Evolutionary conservation across 2,113 vertebrate genomes (phyloP), one percentile per base, ranked within the genome.

Genomic region (Lasiurus cinereus): DNA sequence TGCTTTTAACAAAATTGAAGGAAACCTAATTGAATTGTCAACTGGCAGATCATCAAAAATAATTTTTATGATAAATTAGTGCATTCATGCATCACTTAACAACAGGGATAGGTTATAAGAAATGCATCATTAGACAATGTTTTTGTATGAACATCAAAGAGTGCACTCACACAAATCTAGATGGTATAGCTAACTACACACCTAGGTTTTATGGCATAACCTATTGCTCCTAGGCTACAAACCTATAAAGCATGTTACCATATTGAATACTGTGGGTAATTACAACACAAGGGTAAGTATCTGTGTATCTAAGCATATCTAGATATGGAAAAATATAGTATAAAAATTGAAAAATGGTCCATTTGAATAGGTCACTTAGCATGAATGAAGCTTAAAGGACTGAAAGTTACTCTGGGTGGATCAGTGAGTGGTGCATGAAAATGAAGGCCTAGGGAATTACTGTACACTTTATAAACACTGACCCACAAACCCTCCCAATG

Each of bases 1-100:
- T 76, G 50, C 46, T 80, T 88, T 89, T 89, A 91, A 83, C n/a
- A 83, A 91, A 96, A 72, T 18, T 84, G 16, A 96, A 88, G 43
- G n/a, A 84, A 11, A 83, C 12, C 27, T 88, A 85, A 77, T 10
- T 94, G n/a, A 93, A 84, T 31, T 87, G 16, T 43, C 29, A 88
- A 15, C 8, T 80, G 39, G 82, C 1, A 77, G 24, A 78, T 87
- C 18, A 91, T 78, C 89, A 74, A 96, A 87, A 95, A 83, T 67
- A 52, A 62, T 50, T 92, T 89, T 72, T 27, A 13, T 87, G 59
- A 50, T 77, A 50, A 77, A 77, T 76, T 77, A n/a, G 29, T 77
- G 31, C 4, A 77, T 29, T 21, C 46, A 77, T 77, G 29, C 16
- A 31, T 77, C 46, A 77, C 29, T 50, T n/a, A 77, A 77, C 6